These are phyloP conservation scores for Caenorhabditis sp. DNA, from an alignment of 2,888 invertebrate genomes.

Conservation along the genomic window DNA sequence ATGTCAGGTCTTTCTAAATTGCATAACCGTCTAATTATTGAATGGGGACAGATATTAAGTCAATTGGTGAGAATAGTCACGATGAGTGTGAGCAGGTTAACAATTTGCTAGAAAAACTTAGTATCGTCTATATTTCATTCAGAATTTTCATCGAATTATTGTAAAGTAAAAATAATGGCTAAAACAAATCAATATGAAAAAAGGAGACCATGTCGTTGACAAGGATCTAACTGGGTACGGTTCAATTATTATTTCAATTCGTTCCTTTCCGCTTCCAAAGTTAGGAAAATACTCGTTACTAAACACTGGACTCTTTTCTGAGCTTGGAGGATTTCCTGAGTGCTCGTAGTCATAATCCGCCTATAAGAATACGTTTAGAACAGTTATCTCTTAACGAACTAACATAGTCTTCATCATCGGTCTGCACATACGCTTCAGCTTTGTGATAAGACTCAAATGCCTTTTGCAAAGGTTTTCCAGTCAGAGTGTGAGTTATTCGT, in stretches of 20 bases:
- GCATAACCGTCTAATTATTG: no score
- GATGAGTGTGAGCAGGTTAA: no score
- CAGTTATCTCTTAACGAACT: neutral
- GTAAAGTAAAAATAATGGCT: no score
- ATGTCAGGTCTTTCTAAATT: no score
- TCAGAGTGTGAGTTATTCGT: slow-evolving; percentile 32
- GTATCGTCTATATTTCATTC: no score
- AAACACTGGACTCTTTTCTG: neutral
- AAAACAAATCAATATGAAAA: neutral
- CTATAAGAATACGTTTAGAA: no score
- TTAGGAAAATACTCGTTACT: slow-evolving; percentile 34
- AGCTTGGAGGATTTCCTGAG: slow-evolving; percentile 14
- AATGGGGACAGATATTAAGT: no score
- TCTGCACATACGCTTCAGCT: slow-evolving; percentile 10
- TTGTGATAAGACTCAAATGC: neutral
- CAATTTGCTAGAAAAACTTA: neutral
- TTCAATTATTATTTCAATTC: slow-evolving; percentile 58
- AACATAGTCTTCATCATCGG: slow-evolving; percentile 65
- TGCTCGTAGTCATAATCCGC: slow-evolving; percentile 50
- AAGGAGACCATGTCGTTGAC: neutral
- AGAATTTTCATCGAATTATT: no score
- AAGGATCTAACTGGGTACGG: slow-evolving; percentile 33
- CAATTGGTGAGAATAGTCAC: no score
- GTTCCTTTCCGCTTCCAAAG: slow-evolving; percentile 17
- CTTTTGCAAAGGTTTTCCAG: slow-evolving; percentile 29